Conservation (phyloP, 2,113 vertebrate genomes). For the Pseudorhombus dupliciocellatus region DNA sequence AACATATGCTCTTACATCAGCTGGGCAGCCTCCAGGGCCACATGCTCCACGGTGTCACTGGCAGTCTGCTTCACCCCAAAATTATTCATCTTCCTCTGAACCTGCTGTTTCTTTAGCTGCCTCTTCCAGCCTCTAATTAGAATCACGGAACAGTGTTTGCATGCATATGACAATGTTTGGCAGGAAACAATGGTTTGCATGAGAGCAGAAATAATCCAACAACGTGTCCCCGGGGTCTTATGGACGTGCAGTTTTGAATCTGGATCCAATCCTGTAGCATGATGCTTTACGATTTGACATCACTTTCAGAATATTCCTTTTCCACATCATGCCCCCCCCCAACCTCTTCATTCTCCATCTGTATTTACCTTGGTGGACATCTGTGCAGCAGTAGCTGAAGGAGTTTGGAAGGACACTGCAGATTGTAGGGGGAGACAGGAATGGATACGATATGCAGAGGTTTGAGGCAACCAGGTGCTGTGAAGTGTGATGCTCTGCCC, state of each 20-base stretch:
- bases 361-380: slow-evolving; percentile 38
- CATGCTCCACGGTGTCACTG: slow-evolving; percentile 40
- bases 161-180: slow-evolving; percentile 7
- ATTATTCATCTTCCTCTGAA: slow-evolving; percentile 52
- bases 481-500: slow-evolving; percentile 71
- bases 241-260: background rate
- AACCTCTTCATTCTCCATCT: background rate
- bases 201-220: slow-evolving; percentile 1
- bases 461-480: slow-evolving; percentile 68
- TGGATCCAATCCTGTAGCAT: slow-evolving; percentile 6
- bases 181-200: slow-evolving; percentile 9
- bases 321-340: background rate
- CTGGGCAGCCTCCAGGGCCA: slow-evolving; percentile 34
- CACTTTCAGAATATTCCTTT: background rate
- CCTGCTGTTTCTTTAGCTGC: slow-evolving; percentile 30
- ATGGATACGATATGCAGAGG: slow-evolving; percentile 40
- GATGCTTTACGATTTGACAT: background rate
- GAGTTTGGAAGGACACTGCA: slow-evolving; percentile 64
- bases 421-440: slow-evolving; percentile 42
- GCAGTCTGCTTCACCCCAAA: slow-evolving; percentile 17
- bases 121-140: slow-evolving; percentile 25
- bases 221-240: background rate
- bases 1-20: slow-evolving; percentile 59
- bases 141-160: slow-evolving; percentile 12
- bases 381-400: slow-evolving; percentile 52